Percentiles rank a stretch among this genome's conserved stretches.
Conservation (phyloP, 64 coral and sea anemone genomes). For the Stylophora pistillata region DNA sequence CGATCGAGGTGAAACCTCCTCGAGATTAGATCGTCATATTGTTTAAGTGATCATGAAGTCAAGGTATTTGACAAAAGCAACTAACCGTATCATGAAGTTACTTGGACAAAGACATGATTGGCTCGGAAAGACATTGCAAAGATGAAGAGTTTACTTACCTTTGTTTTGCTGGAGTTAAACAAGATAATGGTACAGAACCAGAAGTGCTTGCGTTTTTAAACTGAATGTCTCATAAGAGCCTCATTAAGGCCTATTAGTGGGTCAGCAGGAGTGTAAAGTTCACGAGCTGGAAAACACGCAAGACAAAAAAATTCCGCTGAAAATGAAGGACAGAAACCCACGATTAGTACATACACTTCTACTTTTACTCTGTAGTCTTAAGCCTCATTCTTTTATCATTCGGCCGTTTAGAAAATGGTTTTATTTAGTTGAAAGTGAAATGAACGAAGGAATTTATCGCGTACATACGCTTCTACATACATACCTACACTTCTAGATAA, state of each 20-base stretch:
- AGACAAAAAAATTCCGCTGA: neutral
- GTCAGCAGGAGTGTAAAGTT: neutral
- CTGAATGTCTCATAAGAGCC: too few relatives aligned
- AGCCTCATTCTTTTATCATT: neutral
- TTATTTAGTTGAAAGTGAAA: neutral
- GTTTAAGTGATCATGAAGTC: too few relatives aligned
- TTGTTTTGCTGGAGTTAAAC: neutral
- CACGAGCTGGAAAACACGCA: neutral
- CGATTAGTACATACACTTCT: neutral
- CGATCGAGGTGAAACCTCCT: too few relatives aligned
- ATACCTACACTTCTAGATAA: too few relatives aligned
- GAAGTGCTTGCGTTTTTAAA: too few relatives aligned
- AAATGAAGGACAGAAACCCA: neutral
- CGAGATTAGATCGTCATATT: too few relatives aligned
- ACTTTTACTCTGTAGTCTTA: neutral
- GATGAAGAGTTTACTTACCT: neutral
- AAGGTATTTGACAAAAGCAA: too few relatives aligned
- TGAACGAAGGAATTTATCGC: conserved; percentile 1
- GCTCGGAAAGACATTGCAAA: neutral
- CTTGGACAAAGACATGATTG: too few relatives aligned
- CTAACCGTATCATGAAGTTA: too few relatives aligned
- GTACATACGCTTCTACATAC: too few relatives aligned
- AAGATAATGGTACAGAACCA: too few relatives aligned
- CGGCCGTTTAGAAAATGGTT: neutral
- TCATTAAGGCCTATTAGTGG: too few relatives aligned